Evolutionary conservation across 2,113 vertebrate genomes (phyloP).

Genomic region (Tautogolabrus adspersus): DNA sequence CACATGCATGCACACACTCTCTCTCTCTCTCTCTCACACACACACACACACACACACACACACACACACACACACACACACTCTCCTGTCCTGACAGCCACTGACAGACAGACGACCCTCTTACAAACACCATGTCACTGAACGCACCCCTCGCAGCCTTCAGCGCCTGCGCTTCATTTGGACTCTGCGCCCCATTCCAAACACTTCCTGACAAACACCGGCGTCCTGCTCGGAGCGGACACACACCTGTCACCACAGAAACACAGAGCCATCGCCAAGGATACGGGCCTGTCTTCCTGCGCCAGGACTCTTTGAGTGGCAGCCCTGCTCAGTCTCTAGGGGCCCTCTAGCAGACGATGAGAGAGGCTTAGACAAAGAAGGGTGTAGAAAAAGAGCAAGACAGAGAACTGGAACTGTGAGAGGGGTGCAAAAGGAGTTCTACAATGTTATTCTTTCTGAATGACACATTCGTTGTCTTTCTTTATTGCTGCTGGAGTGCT

Average conservation of each 20-base stretch:
- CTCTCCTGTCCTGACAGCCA: constrained; percentile 41
- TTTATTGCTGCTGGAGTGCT: background rate
- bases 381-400: constrained; percentile 47
- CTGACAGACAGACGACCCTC: constrained; percentile 61
- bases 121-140: constrained; percentile 57
- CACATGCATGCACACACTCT: constrained; percentile 4
- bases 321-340: constrained; percentile 59
- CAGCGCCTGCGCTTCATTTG: constrained; percentile 74
- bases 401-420: constrained; percentile 39
- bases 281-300: constrained; percentile 68
- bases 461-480: constrained; percentile 34
- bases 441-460: constrained; percentile 24
- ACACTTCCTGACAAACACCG: constrained; percentile 77
- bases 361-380: constrained; percentile 66
- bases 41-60: background rate
- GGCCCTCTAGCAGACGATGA: constrained; percentile 71
- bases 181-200: constrained; percentile 62
- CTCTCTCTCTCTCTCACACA: too few species aligned
- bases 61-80: background rate
- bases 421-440: constrained; percentile 28
- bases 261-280: constrained; percentile 73
- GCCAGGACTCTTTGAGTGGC: constrained; percentile 66
- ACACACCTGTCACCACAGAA: constrained; percentile 78
- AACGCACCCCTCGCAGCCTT: constrained; percentile 56
- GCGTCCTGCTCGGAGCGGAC: constrained; percentile 70